Evolutionary conservation across 2,113 vertebrate species (phyloP), one percentile per base, ranked within the genome.

Genomic region (Sphyrna mokarran): DNA sequence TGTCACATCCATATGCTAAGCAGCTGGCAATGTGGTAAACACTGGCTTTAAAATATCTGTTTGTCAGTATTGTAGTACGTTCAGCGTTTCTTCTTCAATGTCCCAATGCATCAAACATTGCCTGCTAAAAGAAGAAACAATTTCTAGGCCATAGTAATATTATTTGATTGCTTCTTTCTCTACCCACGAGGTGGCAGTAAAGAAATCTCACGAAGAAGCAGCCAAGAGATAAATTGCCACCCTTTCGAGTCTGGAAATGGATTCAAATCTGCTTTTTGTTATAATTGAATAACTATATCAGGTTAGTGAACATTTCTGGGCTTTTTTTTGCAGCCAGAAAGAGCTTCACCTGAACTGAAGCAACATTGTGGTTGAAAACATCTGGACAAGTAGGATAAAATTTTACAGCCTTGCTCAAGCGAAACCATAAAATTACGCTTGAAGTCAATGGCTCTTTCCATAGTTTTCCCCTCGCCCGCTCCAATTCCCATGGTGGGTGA

Each of bases 161-260:
- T 43, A 3, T 80, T 80, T 80, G 37, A 83, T 40, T 83, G 37
- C 20, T 90, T 90, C 26, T 61, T 29, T 58, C 33, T 90, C 80
- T 29, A 26, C 33, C 91, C 91, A 94, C 91, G 43, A 94, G 91
- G 37, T 69, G 91, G 91, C 91, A 94, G 91, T 22, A 69, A 94
- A 94, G 91, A 94, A 40, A 70, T 20, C 91, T 69, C 63, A 10
- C 9, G 14, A 93, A 87, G 85, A 54, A 63, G 6, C 61, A n/a
- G 14, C 23, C 14, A 6, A 68, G n/a, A 22, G 48, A 66, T 37
- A 94, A 54, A 66, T 37, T 54, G 58, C 9, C 54, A 61, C 0
- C 29, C 54, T 83, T 83, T 37, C 16, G 37, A 40, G 90, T 40
- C 29, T 66, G 58, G 66, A n/a, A 68, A 70, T 4, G 7, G n/a